Evolutionary conservation across 2,888 invertebrate species (phyloP), one percentile per base, ranked within the genome.

Genomic region (Tinea trinotella): DNA sequence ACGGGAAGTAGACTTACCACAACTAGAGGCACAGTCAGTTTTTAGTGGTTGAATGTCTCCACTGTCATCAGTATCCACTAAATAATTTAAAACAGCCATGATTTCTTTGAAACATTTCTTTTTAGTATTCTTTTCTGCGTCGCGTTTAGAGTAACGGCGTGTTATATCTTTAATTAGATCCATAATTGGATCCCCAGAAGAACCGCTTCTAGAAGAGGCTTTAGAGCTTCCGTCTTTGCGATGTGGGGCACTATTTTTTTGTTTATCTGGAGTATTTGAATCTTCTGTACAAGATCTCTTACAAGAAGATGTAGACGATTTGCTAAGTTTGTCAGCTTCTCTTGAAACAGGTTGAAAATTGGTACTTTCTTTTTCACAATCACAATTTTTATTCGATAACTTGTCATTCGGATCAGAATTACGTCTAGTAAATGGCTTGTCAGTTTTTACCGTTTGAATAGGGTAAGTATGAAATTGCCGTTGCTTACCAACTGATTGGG

Each of bases 41-140:
- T 40, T 56, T 3, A 49, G 9, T 22, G 22, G 9, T 19, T 57
- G 56, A n/a, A 46, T 48, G 35, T 59, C 61, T 20, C 57, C 64
- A 56, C 66, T 66, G 1, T 80, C 83, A 40, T 81, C 83, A 7
- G 84, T 85, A 57, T 84, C 81, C 44, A 85, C 65, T 20, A 85
- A 68, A 59, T 84, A 82, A 56, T 76, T 80, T 10, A 85, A 62
- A 24, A 82, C 68, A 17, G 70, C 65, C 54, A 85, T 69, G 15
- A 85, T 81, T 62, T 84, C 85, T 57, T 74, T 75, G 35, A 78
- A 81, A 60, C 82, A 79, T 64, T 81, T 83, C 57, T 76, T 83
- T 55, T 72, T 72, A 57, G 73, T 76, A 40, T 58, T 65, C 56
- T 71, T 79, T 44, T 69, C 71, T 18, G 70, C 58, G 35, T 77